These are phyloP conservation scores for Ciconia maguari DNA, from an alignment of 2,113 vertebrate species.

Conservation along the genomic window DNA sequence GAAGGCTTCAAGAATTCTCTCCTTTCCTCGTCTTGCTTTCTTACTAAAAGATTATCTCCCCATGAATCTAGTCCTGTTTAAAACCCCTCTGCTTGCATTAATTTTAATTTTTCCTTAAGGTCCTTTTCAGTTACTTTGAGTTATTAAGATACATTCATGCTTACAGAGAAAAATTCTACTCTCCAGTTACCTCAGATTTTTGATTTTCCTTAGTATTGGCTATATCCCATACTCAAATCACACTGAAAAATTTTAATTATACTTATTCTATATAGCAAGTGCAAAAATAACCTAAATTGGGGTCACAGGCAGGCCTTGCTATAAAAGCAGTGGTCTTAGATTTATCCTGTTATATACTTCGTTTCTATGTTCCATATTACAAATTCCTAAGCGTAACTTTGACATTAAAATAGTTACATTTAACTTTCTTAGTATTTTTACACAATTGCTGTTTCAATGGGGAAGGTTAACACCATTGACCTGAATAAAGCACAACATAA, in stretches of 20 bases:
- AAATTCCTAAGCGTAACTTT: constrained; percentile 1
- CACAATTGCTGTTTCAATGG: not conserved
- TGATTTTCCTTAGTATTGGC: not conserved
- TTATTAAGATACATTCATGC: not conserved
- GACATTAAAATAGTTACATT: not conserved
- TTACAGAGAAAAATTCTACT: not conserved
- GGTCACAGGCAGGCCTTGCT: not conserved
- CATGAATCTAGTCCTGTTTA: not conserved
- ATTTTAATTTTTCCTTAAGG: not conserved
- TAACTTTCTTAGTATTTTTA: not conserved
- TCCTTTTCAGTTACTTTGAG: not conserved
- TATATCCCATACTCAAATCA: not conserved
- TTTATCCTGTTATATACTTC: not conserved
- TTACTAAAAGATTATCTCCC: not conserved
- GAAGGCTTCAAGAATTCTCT: not conserved
- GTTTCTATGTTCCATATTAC: not conserved
- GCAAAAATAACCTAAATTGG: not conserved
- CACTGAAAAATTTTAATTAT: not conserved
- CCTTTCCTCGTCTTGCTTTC: not conserved
- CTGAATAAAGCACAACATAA: not conserved
- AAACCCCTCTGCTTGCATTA: not conserved
- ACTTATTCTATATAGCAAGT: not conserved
- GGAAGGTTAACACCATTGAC: not conserved
- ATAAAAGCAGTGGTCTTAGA: not conserved
- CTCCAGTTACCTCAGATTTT: not conserved